Conservation (phyloP, 2,797 vertebrate genomes). For the Channallabes apus region DNA sequence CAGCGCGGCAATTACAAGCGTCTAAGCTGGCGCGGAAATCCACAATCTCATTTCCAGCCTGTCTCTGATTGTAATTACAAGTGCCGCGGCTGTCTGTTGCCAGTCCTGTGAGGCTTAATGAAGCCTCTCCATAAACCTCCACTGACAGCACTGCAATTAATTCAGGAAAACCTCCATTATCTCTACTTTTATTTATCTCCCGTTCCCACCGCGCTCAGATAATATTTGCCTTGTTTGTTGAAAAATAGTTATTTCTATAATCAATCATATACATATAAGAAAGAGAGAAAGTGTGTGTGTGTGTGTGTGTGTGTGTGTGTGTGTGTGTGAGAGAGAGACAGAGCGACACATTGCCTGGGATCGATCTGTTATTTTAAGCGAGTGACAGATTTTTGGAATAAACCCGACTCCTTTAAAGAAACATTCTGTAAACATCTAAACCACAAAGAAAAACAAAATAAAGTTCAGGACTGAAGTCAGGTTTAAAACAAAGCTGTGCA, state of each 20-base stretch:
- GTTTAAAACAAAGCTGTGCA: neutral
- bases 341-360: neutral
- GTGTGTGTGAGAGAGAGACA: no score
- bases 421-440: neutral
- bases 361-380: neutral
- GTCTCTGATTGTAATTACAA: constrained; percentile 60
- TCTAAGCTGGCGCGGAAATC: constrained; percentile 58
- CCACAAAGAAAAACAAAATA: neutral
- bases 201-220: constrained; percentile 25
- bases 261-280: constrained; percentile 4
- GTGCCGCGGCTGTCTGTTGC: constrained; percentile 44
- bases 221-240: constrained; percentile 27
- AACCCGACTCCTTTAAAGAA: neutral
- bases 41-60: constrained; percentile 55
- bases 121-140: constrained; percentile 41
- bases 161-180: constrained; percentile 49
- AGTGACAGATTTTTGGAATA: neutral
- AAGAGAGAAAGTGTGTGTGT: no score
- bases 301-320: no score
- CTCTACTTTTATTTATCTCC: constrained; percentile 48
- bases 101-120: constrained; percentile 47
- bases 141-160: constrained; percentile 50
- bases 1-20: constrained; percentile 47
- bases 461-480: neutral
- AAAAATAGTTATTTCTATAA: constrained; percentile 19